phyloP scores from a whole-genome alignment of 2,888 invertebrate species.

The Watsonalla binaria region DNA sequence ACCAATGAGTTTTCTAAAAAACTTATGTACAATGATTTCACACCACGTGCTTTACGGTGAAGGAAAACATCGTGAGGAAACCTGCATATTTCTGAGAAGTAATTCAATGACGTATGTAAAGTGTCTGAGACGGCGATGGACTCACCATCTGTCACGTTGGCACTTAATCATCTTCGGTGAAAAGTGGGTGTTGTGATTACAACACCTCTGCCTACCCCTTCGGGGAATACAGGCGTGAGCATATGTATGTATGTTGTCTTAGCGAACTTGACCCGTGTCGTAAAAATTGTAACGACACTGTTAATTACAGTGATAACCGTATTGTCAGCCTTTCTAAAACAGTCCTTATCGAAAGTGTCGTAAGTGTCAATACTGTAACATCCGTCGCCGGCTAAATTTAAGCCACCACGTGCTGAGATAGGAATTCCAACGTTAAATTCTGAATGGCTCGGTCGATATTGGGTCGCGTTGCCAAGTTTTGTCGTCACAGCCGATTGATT shows the following conservation, averaged over 20 bases:
- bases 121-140: no score
- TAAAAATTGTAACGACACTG: conserved; percentile 35
- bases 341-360: conserved; percentile 21
- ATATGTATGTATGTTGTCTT: conserved; percentile 17
- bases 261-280: conserved; percentile 62
- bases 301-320: conserved; percentile 25
- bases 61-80: no score
- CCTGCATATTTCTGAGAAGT: no score
- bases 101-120: no score
- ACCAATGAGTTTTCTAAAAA: no score
- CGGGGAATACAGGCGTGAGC: no score
- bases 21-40: no score
- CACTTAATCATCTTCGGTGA: no score
- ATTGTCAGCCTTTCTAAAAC: conserved; percentile 19
- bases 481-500: conserved; percentile 40
- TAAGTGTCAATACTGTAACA: conserved; percentile 13
- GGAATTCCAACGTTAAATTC: conserved; percentile 1
- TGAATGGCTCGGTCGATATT: conserved; percentile 17
- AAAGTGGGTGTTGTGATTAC: no score
- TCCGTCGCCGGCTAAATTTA: background rate
- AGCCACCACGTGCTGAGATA: background rate
- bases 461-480: conserved; percentile 25
- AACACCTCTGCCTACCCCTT: no score
- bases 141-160: no score
- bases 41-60: no score